Evolutionary conservation across 2,888 invertebrate genomes (phyloP), one percentile per base, ranked within the genome.

Genomic region (Platycnemis pennipes): DNA sequence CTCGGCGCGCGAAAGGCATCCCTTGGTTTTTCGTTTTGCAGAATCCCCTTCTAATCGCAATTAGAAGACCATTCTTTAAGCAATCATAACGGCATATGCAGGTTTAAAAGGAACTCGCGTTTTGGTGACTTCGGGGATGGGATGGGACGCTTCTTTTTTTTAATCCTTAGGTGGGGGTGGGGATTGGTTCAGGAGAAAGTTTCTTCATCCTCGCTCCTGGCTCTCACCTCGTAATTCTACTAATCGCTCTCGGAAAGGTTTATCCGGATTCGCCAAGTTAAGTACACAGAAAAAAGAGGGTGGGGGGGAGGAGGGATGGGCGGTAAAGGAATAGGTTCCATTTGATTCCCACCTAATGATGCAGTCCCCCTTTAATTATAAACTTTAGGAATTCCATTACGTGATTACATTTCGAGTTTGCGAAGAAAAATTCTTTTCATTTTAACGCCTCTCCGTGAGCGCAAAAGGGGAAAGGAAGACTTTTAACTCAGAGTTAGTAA

Each of bases 371-470:
- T 63, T 89, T 91, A 69, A 91, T 91, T 91, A 91, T 91, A 91
- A 91, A 91, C 91, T 91, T 91, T 44, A 31, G 91, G 63, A 63
- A 69, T 91, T 91, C 91, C 91, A 91, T 91, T 69, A 91, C 91
- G 44, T 91, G 91, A 91, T 91, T 91, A 91, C 91, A 26, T 8
- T 8, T 63, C n/a, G 44, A 69, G 91, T 44, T 91, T 42, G 77
- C 37, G 37, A 49, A 2, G 77, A 37, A 63, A 91, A 91, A 44
- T 91, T 91, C 11, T n/a, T 91, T 45, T 69, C 91, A 1, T 22
- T 53, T 49, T 22, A 31, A 37, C 37, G 37, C 42, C 31, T 26
- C 56, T 5, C 49, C 31, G 31, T 22, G 19, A 37, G n/a, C 53
- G 37, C 46, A 53, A 53, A 53, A 37, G n/a, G 37, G 26, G n/a